Conservation (phyloP, 2,797 vertebrate species). For the Lacerta bilineata region DNA sequence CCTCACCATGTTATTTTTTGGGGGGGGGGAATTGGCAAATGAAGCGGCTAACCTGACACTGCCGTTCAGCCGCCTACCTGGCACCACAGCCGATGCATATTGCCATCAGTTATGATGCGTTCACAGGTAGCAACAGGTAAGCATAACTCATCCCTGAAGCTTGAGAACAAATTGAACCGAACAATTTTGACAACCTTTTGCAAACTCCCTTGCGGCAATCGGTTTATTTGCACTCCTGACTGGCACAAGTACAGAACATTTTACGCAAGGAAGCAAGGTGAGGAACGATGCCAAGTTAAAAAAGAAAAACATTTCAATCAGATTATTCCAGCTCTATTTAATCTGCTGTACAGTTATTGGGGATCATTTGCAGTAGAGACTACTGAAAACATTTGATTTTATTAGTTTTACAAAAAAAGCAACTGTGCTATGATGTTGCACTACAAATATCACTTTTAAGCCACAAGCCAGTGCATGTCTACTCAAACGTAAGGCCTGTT, state of each 20-base stretch:
- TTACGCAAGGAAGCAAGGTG: conserved; percentile 4
- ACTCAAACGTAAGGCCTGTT: too few relatives aligned
- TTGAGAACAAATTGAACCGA: conserved; percentile 54
- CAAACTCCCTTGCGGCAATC: conserved; percentile 29
- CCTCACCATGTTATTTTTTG: conserved; percentile 34
- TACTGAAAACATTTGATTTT: background rate
- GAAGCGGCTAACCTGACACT: conserved; percentile 33
- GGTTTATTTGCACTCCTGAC: conserved; percentile 31
- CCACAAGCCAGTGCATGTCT: too few relatives aligned
- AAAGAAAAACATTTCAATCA: background rate
- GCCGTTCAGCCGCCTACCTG: conserved; percentile 35
- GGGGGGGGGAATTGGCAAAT: conserved; percentile 40
- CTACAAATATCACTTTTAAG: background rate
- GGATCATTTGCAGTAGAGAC: background rate
- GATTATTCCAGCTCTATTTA: background rate
- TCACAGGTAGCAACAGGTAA: conserved; percentile 58
- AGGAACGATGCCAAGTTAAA: background rate
- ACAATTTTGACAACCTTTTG: conserved; percentile 28
- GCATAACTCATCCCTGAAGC: conserved; percentile 26
- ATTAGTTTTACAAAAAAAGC: background rate
- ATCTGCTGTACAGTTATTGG: background rate
- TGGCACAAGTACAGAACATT: conserved; percentile 14
- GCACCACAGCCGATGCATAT: background rate
- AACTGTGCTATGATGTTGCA: background rate
- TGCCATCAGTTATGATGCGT: background rate